A percentile compares a stretch with the other conserved stretches of the same genome.
phyloP scores from a whole-genome alignment of 2,888 invertebrate genomes.

The Aethes cnicana region DNA sequence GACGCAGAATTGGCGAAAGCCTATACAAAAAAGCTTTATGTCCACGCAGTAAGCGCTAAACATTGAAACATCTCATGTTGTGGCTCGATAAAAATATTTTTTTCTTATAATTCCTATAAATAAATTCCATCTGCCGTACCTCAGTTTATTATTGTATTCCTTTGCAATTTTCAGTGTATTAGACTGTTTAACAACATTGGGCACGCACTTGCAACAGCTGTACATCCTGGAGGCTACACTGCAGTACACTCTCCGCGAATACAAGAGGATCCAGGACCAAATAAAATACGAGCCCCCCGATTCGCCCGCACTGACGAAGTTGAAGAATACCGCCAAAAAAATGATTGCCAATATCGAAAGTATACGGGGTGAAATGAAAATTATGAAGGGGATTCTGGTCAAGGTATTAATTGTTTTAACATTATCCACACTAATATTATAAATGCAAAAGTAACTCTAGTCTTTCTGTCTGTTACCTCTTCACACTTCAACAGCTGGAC shows the following conservation, averaged over 20 bases:
- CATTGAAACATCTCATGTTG: too few species aligned
- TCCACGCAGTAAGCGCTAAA: too few species aligned
- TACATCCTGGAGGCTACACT: slow-evolving; percentile 82
- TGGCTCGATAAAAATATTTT: too few species aligned
- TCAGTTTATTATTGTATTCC: too few species aligned
- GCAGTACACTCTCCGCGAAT: slow-evolving; percentile 75
- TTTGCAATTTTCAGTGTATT: slow-evolving; percentile 65
- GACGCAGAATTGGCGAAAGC: too few species aligned
- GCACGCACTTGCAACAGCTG: slow-evolving; percentile 81
- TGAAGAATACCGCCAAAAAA: slow-evolving; percentile 50
- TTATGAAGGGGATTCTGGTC: slow-evolving; percentile 51
- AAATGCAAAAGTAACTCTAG: too few species aligned
- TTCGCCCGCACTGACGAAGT: slow-evolving; percentile 48
- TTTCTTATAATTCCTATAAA: too few species aligned
- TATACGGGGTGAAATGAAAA: slow-evolving; percentile 55
- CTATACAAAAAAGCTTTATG: too few species aligned
- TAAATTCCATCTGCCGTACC: too few species aligned
- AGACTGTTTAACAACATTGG: slow-evolving; percentile 77
- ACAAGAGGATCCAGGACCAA: slow-evolving; percentile 53
- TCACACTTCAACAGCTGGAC: too few species aligned
- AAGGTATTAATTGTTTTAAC: slow-evolving; percentile 53
- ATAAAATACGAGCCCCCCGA: slow-evolving; percentile 65
- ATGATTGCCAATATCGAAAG: slow-evolving; percentile 52
- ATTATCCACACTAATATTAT: too few species aligned
- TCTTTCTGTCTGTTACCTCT: too few species aligned